A percentile compares a stretch with the other conserved stretches of the same genome.
Conservation (phyloP, 2,888 invertebrate genomes). For the Clostera curtula region DNA sequence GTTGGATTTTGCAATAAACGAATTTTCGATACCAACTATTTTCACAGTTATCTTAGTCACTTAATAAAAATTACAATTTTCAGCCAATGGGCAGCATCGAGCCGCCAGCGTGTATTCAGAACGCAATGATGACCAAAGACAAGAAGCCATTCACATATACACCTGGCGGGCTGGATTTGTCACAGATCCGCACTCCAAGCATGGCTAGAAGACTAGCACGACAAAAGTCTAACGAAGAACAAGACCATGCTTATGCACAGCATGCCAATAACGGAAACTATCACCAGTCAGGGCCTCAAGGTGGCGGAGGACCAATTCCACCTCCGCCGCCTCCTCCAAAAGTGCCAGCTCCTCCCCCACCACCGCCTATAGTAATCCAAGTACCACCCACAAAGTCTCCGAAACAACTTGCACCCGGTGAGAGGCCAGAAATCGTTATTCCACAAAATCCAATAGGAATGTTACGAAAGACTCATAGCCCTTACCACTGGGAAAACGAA, state of each 20-base stretch:
- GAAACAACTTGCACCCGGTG: slow-evolving; percentile 71
- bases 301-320: slow-evolving; percentile 52
- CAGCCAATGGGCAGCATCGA: slow-evolving; percentile 73
- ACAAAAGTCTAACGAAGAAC: slow-evolving; percentile 77
- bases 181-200: slow-evolving; percentile 91
- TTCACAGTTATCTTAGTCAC: too few species aligned
- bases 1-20: too few species aligned
- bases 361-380: slow-evolving; percentile 76
- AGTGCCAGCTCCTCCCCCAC: slow-evolving; percentile 71
- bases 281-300: slow-evolving; percentile 48
- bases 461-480: slow-evolving; percentile 80
- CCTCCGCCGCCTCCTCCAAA: slow-evolving; percentile 65
- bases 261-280: slow-evolving; percentile 39
- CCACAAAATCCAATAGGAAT: slow-evolving; percentile 83
- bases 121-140: slow-evolving; percentile 96
- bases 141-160: slow-evolving; percentile 98
- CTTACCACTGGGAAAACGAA: slow-evolving; percentile 78
- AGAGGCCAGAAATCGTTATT: slow-evolving; percentile 83
- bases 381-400: slow-evolving; percentile 63
- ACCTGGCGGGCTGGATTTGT: slow-evolving; percentile 92
- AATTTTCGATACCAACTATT: too few species aligned
- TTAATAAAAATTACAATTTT: slow-evolving; percentile 26
- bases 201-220: slow-evolving; percentile 86
- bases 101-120: slow-evolving; percentile 92
- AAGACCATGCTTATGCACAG: slow-evolving; percentile 57